phyloP scores from a whole-genome alignment of 1,140 invertebrate species.

The Trinorchestia longiramus region DNA sequence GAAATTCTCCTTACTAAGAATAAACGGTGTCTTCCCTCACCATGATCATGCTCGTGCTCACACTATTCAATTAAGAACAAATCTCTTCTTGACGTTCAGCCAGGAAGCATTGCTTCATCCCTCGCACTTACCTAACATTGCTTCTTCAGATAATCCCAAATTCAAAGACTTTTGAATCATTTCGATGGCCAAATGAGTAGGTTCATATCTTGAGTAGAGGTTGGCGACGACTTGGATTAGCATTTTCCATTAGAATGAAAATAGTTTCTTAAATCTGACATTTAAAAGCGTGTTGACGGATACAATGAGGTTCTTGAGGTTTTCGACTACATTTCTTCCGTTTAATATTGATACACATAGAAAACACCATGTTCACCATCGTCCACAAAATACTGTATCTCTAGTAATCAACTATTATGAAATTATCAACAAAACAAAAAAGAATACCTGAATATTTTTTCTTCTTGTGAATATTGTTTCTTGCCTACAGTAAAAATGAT shows the following conservation, averaged over 20 bases:
- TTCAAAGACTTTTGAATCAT: not conserved
- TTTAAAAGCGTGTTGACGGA: too few species aligned
- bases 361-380: not conserved
- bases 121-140: not conserved
- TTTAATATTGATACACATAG: not conserved
- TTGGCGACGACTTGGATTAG: not conserved
- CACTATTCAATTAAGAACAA: not conserved
- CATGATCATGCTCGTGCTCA: not conserved
- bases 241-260: not conserved
- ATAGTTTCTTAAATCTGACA: not conserved
- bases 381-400: not conserved
- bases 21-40: not conserved
- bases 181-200: too few species aligned
- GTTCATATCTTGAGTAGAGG: not conserved
- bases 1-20: not conserved
- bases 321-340: not conserved
- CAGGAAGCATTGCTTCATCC: not conserved
- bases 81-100: not conserved
- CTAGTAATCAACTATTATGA: too few species aligned
- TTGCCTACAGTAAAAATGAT: too few species aligned
- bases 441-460: too few species aligned
- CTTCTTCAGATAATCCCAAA: not conserved
- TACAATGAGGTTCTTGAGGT: too few species aligned
- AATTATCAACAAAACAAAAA: too few species aligned
- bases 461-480: too few species aligned